Base-by-base conservation (phyloP, 1,140 invertebrate genomes). In the Pectinophora gossypiella region DNA sequence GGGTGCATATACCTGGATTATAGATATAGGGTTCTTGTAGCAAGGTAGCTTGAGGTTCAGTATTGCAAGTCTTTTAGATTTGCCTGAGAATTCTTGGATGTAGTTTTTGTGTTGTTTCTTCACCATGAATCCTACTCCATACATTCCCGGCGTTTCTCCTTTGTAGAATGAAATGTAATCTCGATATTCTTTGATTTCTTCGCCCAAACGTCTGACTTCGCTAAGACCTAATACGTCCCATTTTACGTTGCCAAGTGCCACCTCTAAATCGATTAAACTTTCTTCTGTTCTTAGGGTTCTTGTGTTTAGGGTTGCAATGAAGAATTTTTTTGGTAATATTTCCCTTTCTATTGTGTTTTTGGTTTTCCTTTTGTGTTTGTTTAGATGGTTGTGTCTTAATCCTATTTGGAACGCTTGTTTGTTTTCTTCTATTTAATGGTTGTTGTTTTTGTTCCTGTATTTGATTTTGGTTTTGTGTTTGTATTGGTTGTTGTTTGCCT, bases 41-140 rank as follows among this genome's bases (percentile, higher is more conserved):
- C 0, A 0, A 6, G 45, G 45, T 35, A 54, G 7, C 43, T 36
- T 32, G 2, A 54, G 43, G n/a, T 40, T 54, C 22, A 54, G 6
- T 15, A 20, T n/a, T 22, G 23, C 22, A 20, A 54, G 43, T 19
- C 52, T 20, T 10, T 56, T 42, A 16, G 54, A 56, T 21, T 51
- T 46, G 2, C 42, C 54, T 35, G 1, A 46, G 9, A 56, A 36
- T 38, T 46, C 48, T 2, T 15, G 12, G 2, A 56, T 38, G 6
- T 51, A 18, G 12, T 56, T 10, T 19, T 15, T 40, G 4, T 15
- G 13, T 1, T 23, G 1, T 20, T 46, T 50, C 46, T 51, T 51
- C 5, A 56, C 16, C 13, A 56, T 6, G 22, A 56, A 56, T 7
- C 54, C 54, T 10, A 56, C 54, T 1, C 54, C 54, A 27, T 56